Percentiles rank a stretch among this genome's conserved stretches.
Evolutionary conservation across 2,797 vertebrate genomes (phyloP).

Genomic region (Ctenopoma kingsleyae): DNA sequence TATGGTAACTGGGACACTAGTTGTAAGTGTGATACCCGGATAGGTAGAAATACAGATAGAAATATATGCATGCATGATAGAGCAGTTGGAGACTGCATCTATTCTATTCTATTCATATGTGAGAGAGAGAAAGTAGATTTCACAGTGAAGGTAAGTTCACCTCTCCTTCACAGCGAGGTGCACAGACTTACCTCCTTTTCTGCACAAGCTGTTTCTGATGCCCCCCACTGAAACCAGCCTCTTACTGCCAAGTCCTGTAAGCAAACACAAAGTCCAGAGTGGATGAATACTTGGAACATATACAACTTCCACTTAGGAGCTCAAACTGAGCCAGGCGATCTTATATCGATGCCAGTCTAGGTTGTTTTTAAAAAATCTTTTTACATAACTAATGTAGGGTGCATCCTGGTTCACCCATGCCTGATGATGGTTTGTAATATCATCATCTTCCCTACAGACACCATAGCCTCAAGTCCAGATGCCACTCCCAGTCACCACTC

Average conservation of each 20-base stretch:
- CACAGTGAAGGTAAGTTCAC: too few species aligned
- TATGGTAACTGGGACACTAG: slow-evolving; percentile 51
- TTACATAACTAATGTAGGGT: background rate
- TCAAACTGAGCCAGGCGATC: slow-evolving; percentile 22
- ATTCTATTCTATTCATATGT: background rate
- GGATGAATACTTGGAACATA: slow-evolving; percentile 53
- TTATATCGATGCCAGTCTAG: slow-evolving; percentile 2
- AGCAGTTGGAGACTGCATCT: background rate
- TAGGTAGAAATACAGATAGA: slow-evolving; percentile 4
- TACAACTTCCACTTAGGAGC: slow-evolving; percentile 28
- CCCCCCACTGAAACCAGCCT: slow-evolving; percentile 53
- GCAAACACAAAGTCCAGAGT: slow-evolving; percentile 60
- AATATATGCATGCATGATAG: background rate
- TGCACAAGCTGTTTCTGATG: slow-evolving; percentile 55
- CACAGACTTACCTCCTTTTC: slow-evolving; percentile 66
- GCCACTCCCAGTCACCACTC: slow-evolving; percentile 32
- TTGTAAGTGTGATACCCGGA: slow-evolving; percentile 22
- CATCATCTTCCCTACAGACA: slow-evolving; percentile 24
- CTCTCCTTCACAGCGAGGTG: slow-evolving; percentile 18
- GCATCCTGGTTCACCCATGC: slow-evolving; percentile 32
- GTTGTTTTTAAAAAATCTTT: slow-evolving; percentile 15
- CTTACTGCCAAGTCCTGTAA: slow-evolving; percentile 59
- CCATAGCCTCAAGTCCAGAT: slow-evolving; percentile 44
- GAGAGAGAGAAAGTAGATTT: slow-evolving; percentile 14
- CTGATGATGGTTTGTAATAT: slow-evolving; percentile 19